These are phyloP conservation scores for Ceratoteleas bidentatus DNA, from an alignment of 1,140 invertebrate genomes.

Conservation along the genomic window DNA sequence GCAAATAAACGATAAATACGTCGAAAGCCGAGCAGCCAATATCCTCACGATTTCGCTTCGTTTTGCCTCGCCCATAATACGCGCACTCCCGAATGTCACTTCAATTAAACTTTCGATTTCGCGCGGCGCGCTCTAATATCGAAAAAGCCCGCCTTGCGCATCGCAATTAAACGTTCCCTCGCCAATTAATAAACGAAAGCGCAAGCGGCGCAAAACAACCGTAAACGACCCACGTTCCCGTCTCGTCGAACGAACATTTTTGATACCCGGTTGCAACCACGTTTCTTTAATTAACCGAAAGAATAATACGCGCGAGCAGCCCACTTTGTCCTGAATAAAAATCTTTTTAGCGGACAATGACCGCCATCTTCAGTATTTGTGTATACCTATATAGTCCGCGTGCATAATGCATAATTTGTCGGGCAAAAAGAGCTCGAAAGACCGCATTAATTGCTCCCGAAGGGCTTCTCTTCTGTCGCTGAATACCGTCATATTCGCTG, in stretches of 20 bases:
- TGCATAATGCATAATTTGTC: constrained; percentile 48
- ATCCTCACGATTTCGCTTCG: too few relatives aligned
- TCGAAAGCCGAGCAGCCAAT: too few relatives aligned
- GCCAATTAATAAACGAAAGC: constrained; percentile 22
- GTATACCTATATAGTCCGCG: constrained; percentile 14
- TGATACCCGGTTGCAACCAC: constrained; percentile 4
- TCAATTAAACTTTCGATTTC: neutral
- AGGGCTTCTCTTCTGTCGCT: constrained; percentile 60
- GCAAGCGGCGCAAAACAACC: neutral
- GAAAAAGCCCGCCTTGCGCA: too few relatives aligned
- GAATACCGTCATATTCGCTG: constrained; percentile 52
- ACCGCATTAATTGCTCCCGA: constrained; percentile 71
- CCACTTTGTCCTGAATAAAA: constrained; percentile 27
- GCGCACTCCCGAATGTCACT: too few relatives aligned
- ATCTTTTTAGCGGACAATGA: constrained; percentile 42
- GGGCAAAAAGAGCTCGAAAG: constrained; percentile 59
- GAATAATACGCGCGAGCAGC: constrained; percentile 12
- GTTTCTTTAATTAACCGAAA: constrained; percentile 18
- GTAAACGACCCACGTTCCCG: neutral
- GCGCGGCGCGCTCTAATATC: neutral
- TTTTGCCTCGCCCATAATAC: too few relatives aligned
- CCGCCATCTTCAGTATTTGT: constrained; percentile 25
- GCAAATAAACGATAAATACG: too few relatives aligned
- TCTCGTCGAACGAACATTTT: neutral
- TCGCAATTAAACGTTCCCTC: neutral